Percentiles rank a stretch among this genome's conserved stretches.
phyloP scores from a whole-genome alignment of 2,113 vertebrate species.

The Campylorhamphus procurvoides region DNA sequence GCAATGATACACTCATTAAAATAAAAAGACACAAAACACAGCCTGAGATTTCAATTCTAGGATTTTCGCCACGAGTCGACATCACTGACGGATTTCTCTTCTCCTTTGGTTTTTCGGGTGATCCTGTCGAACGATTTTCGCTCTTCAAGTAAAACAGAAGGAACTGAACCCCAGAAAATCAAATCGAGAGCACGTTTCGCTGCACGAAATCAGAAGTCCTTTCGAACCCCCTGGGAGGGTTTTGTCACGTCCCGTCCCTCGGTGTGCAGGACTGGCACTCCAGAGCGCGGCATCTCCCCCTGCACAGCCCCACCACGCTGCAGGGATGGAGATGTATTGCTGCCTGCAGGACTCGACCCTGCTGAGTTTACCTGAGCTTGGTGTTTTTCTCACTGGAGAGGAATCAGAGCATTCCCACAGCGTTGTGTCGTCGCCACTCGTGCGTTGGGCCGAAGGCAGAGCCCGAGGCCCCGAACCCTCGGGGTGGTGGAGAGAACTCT shows the following conservation, averaged over 20 bases:
- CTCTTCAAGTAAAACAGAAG: constrained; percentile 59
- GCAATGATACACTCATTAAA: constrained; percentile 28
- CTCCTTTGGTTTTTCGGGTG: constrained; percentile 63
- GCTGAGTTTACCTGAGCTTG: constrained; percentile 73
- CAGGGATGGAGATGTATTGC: constrained; percentile 61
- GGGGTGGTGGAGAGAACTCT: not conserved
- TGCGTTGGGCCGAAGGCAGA: not conserved
- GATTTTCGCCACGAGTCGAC: constrained; percentile 7
- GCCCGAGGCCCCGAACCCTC: not conserved
- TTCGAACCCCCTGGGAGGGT: not conserved
- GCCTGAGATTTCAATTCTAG: constrained; percentile 62
- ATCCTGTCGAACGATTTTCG: not conserved
- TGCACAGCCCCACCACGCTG: not conserved
- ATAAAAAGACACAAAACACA: constrained; percentile 52
- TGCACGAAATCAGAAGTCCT: not conserved
- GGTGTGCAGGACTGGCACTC: not conserved
- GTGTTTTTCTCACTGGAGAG: constrained; percentile 36
- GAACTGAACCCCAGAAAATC: constrained; percentile 30
- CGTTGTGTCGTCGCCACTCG: not conserved
- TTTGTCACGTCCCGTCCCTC: not conserved
- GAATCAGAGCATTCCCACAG: not conserved
- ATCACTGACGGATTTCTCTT: not conserved
- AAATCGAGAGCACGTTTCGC: constrained; percentile 19
- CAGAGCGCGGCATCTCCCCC: not conserved
- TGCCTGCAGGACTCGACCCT: constrained; percentile 64